Evolutionary conservation across 2,797 vertebrate genomes (phyloP), one percentile per base, ranked within the genome.

Genomic region (Poeciliopsis presidionis): DNA sequence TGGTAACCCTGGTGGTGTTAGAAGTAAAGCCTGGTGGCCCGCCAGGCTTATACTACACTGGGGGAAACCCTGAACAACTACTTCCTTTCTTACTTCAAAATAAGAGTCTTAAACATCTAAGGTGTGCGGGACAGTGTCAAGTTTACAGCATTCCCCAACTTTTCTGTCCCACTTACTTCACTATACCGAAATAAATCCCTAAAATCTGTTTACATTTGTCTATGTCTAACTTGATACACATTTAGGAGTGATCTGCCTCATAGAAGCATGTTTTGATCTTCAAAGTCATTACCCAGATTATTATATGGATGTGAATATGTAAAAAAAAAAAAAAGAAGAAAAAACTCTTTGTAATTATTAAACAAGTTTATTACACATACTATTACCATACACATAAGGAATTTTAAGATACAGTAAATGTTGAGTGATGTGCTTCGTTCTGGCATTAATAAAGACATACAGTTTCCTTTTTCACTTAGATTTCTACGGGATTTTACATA

Each of bases 371-470:
- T 90, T 92, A 89, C 88, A 93, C 86, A 43, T 77, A 93, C 82
- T 71, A 82, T 88, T 83, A 91, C 90, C 90, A 57, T 89, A 90
- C 92, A 93, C 86, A 91, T 41, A 86, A 79, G 84, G 71, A 90
- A 86, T 87, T 87, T 86, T 87, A 86, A 75, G 75, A 79, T 82
- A 90, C 87, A 90, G 74, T 86, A 87, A 91, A 90, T 86, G 90
- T 81, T 86, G 84, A 83, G 84, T 90, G 89, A 91, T 93, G 92
- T 94, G 88, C 91, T 93, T 87, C 55, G 43, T 91, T 90, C 86
- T 90, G 81, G 90, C 89, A 74, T 89, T 59, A 75, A 89, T 81
- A 85, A 80, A 86, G 83, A 93, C 83, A 83, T 71, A 79, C 69
- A 88, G 78, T 81, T 87, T 74, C 63, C 71, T 76, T 79, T 80